phyloP scores from a whole-genome alignment of 2,113 vertebrate genomes.

The Callithrix jacchus region DNA sequence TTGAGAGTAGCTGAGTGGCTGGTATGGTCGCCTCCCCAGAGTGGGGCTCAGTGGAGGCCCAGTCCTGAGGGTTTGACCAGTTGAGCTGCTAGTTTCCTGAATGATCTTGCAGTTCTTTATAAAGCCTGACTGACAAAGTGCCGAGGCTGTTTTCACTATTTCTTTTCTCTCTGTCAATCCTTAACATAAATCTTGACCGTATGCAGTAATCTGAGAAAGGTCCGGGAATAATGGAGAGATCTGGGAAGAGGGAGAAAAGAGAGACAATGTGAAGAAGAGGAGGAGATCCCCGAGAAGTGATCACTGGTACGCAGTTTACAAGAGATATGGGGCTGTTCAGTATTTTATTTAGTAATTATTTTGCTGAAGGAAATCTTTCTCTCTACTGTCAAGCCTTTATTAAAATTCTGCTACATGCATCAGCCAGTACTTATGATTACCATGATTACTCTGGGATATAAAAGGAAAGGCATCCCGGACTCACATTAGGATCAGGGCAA shows the following conservation, averaged over 20 bases:
- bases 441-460: neutral
- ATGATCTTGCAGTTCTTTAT: neutral
- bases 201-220: neutral
- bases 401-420: neutral
- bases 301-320: neutral
- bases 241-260: neutral
- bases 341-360: neutral
- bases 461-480: neutral
- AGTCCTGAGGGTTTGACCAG: neutral
- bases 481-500: neutral
- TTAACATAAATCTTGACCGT: neutral
- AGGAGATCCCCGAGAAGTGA: neutral
- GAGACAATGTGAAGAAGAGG: neutral
- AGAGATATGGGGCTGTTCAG: no score
- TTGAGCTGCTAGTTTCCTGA: neutral
- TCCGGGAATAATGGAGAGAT: neutral
- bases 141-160: neutral
- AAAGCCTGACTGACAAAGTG: neutral
- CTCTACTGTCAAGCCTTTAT: neutral
- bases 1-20: neutral
- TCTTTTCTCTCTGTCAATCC: neutral
- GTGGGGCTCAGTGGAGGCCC: rapidly evolving
- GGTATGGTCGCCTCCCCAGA: neutral
- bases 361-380: neutral
- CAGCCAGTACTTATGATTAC: neutral